Evolutionary conservation across 2,888 invertebrate species (phyloP).

Genomic region (Empis stercorea): DNA sequence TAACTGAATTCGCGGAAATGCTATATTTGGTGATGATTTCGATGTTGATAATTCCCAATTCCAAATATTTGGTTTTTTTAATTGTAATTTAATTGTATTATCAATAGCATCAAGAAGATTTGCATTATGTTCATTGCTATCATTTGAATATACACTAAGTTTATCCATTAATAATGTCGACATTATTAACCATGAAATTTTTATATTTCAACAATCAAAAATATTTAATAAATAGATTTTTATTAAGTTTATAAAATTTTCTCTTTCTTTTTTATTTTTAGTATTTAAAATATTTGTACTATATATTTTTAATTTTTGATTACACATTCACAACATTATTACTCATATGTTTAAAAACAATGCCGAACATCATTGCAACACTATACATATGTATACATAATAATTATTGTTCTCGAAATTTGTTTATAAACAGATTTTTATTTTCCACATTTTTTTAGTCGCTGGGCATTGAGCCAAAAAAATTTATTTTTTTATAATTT

Average conservation of each 20-base stretch:
- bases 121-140: neutral
- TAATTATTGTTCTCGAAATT: too few species aligned
- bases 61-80: constrained; percentile 44
- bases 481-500: too few species aligned
- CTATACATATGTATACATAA: too few species aligned
- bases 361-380: too few species aligned
- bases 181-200: neutral
- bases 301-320: too few species aligned
- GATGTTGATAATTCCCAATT: constrained; percentile 46
- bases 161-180: neutral
- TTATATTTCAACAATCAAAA: neutral
- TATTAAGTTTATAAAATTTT: neutral
- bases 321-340: too few species aligned
- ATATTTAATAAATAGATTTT: neutral
- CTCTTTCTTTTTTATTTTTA: too few species aligned
- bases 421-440: too few species aligned
- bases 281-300: too few species aligned
- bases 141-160: neutral
- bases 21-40: constrained; percentile 42
- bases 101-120: constrained; percentile 21
- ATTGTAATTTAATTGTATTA: constrained; percentile 39
- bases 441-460: too few species aligned
- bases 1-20: constrained; percentile 41
- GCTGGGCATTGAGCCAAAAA: too few species aligned
- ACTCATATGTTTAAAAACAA: too few species aligned